Conservation (phyloP, 2,888 invertebrate genomes). For the Epinotia ramella region DNA sequence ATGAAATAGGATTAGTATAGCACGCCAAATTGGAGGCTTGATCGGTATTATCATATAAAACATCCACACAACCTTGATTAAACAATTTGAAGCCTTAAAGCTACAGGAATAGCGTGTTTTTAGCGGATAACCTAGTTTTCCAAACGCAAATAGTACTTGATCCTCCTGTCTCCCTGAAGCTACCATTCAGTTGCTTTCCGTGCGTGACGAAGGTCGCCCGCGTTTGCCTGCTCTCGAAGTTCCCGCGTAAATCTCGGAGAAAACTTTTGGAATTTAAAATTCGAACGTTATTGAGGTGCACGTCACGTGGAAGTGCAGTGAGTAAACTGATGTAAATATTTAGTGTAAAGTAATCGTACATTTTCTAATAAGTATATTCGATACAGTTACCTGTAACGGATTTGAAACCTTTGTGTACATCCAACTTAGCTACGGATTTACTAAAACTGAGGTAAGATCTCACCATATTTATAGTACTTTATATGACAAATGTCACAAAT, state of each 20-base stretch:
- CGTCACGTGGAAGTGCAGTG: conserved; percentile 20
- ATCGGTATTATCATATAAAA: conserved; percentile 8
- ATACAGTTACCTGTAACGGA: not conserved
- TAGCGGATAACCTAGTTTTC: conserved; percentile 12
- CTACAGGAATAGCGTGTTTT: conserved; percentile 1
- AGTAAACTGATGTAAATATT: not conserved
- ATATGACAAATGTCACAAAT: not conserved
- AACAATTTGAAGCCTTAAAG: conserved; percentile 35
- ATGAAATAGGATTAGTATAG: conserved; percentile 44
- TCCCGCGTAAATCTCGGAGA: conserved; percentile 46
- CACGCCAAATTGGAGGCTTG: conserved; percentile 37
- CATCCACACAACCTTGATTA: not conserved
- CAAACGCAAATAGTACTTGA: conserved; percentile 30
- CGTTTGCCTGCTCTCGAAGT: conserved; percentile 34
- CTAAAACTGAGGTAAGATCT: conserved; percentile 28
- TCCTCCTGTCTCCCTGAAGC: conserved; percentile 47
- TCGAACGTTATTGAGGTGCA: conserved; percentile 4
- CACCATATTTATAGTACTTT: not conserved
- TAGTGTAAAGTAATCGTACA: conserved; percentile 13
- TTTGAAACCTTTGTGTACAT: not conserved
- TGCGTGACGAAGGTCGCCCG: conserved; percentile 47
- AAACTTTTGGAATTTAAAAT: conserved; percentile 34
- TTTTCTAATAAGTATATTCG: not conserved
- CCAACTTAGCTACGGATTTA: conserved; percentile 13
- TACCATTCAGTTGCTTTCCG: conserved; percentile 50